Evolutionary conservation across 92 coral and sea anemone genomes (phyloP).

Genomic region (Diadumene lineata): DNA sequence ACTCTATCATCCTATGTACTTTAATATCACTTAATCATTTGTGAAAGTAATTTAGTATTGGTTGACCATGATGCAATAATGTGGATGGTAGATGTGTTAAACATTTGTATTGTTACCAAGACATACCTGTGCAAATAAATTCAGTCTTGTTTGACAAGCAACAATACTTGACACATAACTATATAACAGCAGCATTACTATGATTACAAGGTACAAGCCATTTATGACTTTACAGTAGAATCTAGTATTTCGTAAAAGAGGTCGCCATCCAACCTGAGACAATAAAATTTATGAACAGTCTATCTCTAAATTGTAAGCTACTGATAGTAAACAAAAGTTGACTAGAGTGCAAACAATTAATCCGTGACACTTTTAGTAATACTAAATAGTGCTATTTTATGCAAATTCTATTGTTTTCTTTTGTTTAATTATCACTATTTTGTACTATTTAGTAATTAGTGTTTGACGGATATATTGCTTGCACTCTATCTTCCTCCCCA

Average conservation of each 20-base stretch:
- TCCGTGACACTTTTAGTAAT: too few species aligned
- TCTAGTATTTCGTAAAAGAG: conserved; percentile 71
- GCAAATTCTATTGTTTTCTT: too few species aligned
- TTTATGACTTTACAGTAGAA: conserved; percentile 53
- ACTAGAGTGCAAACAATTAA: too few species aligned
- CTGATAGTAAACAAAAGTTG: too few species aligned
- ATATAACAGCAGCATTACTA: conserved; percentile 73
- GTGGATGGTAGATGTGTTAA: conserved; percentile 18
- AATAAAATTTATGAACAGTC: too few species aligned
- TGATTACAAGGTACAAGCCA: conserved; percentile 63
- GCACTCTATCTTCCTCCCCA: too few species aligned
- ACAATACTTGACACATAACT: conserved; percentile 86
- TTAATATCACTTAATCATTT: neutral
- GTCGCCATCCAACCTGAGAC: conserved; percentile 94
- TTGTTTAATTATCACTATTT: too few species aligned
- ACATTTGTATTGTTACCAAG: neutral
- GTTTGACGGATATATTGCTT: too few species aligned
- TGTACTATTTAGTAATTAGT: too few species aligned
- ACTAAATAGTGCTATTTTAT: too few species aligned
- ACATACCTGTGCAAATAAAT: neutral
- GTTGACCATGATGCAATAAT: conserved; percentile 36
- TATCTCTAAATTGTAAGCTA: too few species aligned
- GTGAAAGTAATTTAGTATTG: conserved; percentile 27
- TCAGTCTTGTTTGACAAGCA: conserved; percentile 76
- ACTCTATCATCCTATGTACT: too few species aligned